Conservation (phyloP, 53 echinoderm and acorn worm genomes). For the Mesocentrotus franciscanus region DNA sequence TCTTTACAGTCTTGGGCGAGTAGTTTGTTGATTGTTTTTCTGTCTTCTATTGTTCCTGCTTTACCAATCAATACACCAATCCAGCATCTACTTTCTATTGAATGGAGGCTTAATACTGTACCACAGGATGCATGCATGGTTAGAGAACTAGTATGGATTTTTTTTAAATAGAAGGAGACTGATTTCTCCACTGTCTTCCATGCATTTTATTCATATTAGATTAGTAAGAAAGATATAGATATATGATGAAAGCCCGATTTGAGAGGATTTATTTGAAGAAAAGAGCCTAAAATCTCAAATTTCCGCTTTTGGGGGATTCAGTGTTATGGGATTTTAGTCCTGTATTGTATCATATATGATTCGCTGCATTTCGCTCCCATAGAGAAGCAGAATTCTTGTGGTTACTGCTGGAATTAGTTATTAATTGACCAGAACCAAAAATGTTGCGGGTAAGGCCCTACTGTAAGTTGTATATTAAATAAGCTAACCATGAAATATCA, state of each 20-base stretch:
- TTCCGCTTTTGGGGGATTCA: background rate
- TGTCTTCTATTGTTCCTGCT: background rate
- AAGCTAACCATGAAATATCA: background rate
- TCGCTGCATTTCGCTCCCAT: too few species aligned
- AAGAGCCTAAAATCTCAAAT: background rate
- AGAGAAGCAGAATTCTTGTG: background rate
- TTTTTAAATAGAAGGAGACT: background rate
- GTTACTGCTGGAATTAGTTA: background rate
- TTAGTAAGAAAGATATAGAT: background rate
- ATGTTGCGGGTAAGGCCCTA: background rate
- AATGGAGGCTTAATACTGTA: background rate
- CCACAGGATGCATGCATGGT: background rate
- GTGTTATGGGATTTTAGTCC: background rate
- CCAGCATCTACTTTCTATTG: background rate
- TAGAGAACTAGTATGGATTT: slow-evolving; percentile 2
- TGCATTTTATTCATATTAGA: background rate
- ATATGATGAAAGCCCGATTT: background rate
- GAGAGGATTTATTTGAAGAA: background rate
- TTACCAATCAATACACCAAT: background rate
- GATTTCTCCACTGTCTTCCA: background rate
- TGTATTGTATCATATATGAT: background rate
- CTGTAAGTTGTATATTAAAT: background rate
- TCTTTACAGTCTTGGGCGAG: background rate
- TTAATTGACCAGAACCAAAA: background rate
- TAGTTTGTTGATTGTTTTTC: background rate